A percentile compares a stretch with the other conserved stretches of the same genome.
phyloP scores from a whole-genome alignment of 2,888 invertebrate species.

The Agonopterix alstromeriana region DNA sequence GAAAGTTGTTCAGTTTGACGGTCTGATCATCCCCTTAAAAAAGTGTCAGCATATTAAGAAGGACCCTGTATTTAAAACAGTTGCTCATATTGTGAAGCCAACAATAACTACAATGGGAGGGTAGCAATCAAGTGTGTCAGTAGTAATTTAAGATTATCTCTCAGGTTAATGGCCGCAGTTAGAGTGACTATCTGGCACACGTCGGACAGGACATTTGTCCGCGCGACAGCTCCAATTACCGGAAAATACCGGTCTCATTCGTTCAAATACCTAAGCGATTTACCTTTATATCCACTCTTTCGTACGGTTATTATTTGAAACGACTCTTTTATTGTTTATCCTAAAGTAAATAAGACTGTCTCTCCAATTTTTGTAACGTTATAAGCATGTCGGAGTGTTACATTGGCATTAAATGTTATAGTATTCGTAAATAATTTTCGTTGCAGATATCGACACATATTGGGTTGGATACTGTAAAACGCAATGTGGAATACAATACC shows the following conservation, averaged over 20 bases:
- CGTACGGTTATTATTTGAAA: conserved; percentile 6
- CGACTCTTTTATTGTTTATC: background rate
- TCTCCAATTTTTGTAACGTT: no score
- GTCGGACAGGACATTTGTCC: conserved; percentile 62
- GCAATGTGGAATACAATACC: no score
- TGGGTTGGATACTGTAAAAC: no score
- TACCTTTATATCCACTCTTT: conserved; percentile 27
- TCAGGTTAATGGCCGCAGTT: conserved; percentile 56
- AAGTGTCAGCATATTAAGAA: no score
- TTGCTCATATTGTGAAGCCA: background rate
- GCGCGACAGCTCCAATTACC: conserved; percentile 67
- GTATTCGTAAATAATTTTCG: no score
- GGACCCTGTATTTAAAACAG: no score
- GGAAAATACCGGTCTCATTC: conserved; percentile 52
- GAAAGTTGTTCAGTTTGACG: no score
- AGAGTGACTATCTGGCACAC: conserved; percentile 58
- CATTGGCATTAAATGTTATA: no score
- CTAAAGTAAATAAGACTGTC: background rate
- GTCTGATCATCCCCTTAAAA: no score
- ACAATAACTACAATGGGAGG: background rate
- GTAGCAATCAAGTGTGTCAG: conserved; percentile 6
- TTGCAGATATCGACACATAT: no score
- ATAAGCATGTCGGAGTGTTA: no score
- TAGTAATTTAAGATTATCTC: conserved; percentile 47
- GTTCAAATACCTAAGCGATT: conserved; percentile 49